Percentiles rank a stretch among this genome's conserved stretches.
Conservation (phyloP, 2,797 vertebrate genomes). For the Micromesistius poutassou region DNA sequence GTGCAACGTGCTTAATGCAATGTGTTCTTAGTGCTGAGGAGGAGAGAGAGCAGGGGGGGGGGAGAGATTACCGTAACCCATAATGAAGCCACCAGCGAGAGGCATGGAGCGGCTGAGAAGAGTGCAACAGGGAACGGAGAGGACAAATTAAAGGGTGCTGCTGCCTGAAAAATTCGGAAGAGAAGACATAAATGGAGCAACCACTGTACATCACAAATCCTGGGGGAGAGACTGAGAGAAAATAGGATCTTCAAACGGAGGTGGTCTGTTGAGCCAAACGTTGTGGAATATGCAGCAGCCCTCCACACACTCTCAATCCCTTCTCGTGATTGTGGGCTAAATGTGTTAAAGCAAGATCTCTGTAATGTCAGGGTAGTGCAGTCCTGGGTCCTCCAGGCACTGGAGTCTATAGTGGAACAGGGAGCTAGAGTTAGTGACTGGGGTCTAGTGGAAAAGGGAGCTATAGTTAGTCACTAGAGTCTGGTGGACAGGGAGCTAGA, state of each 20-base stretch:
- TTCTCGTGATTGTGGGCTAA: neutral
- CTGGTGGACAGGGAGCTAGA: too few relatives aligned
- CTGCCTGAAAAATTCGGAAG: slow-evolving; percentile 3
- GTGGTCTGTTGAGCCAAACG: neutral
- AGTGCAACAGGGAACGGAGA: slow-evolving; percentile 47
- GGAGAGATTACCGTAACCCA: slow-evolving; percentile 8
- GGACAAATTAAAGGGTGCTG: slow-evolving; percentile 40
- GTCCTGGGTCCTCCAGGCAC: neutral
- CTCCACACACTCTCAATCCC: neutral
- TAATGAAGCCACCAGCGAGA: slow-evolving; percentile 2
- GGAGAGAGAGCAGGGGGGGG: slow-evolving; percentile 31
- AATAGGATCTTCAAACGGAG: neutral
- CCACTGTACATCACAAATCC: neutral
- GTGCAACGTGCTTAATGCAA: slow-evolving; percentile 51
- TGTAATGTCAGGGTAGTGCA: neutral
- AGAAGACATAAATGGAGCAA: neutral
- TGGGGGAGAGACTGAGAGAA: neutral
- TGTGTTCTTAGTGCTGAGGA: slow-evolving; percentile 59
- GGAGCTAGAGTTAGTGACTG: too few relatives aligned
- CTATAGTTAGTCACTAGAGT: too few relatives aligned
- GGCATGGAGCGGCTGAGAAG: neutral
- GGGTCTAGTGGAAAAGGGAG: too few relatives aligned
- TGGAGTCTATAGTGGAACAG: neutral
- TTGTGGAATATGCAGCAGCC: neutral
- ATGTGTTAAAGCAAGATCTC: neutral